Conservation (phyloP, 2,888 invertebrate species). For the Toxonevra muliebris region DNA sequence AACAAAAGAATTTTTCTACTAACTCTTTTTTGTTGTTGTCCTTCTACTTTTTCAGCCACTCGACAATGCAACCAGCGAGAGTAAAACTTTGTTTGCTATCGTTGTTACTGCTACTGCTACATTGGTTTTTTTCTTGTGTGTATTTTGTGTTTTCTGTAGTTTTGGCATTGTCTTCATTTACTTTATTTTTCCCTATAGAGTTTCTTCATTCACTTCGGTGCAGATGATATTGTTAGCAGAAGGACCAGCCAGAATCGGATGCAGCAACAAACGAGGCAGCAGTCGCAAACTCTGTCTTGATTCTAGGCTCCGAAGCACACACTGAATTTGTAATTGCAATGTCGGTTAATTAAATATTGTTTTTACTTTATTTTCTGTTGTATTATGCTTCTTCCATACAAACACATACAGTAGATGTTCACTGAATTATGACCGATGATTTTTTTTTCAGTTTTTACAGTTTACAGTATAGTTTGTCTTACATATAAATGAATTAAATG, state of each 20-base stretch:
- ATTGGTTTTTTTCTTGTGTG: conserved; percentile 6
- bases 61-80: neutral
- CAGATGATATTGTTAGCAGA: conserved; percentile 17
- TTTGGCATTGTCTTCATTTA: neutral
- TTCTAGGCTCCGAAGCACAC: conserved; percentile 43
- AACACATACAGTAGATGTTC: neutral
- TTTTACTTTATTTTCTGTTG: conserved; percentile 46
- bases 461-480: no score
- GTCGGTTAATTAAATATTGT: conserved; percentile 62
- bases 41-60: neutral
- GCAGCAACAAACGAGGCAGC: neutral
- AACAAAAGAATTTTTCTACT: conserved; percentile 50
- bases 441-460: no score
- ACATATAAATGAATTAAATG: no score
- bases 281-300: conserved; percentile 13
- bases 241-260: neutral
- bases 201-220: neutral
- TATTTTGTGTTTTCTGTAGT: conserved; percentile 7
- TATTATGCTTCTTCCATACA: conserved; percentile 16
- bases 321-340: conserved; percentile 61
- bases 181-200: neutral
- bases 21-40: conserved; percentile 9
- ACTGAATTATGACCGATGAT: no score
- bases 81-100: conserved; percentile 1
- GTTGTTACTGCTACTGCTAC: neutral